Base-by-base conservation (phyloP, 2,888 invertebrate genomes). In the Pseudococcus jackbeardsleyi region DNA sequence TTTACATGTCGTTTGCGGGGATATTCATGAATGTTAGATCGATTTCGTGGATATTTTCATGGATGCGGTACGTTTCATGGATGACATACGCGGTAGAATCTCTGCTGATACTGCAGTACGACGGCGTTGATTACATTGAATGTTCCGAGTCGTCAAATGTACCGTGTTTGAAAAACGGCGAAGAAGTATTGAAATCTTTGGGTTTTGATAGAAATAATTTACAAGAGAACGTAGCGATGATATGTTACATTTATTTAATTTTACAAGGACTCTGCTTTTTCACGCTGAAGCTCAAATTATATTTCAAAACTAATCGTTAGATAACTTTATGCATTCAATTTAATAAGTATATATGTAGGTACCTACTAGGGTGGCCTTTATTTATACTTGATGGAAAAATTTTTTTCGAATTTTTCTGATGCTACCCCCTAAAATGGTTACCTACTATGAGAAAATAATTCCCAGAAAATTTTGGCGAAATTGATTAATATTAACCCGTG, bases 21-120 rank as follows among this genome's bases (percentile, higher is more conserved):
- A 77, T 87, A 72, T 87, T 72, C 48, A 46, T 87, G 22, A 87
- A 46, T 22, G 42, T 87, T 22, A 87, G 77, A 77, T 87, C 87
- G 0, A 48, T 87, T 11, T 48, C 87, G n/a, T 42, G 39, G 59
- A 54, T 77, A 22, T 26, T 87, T 0, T 17, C 17, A 7, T 87
- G 87, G 87, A 17, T 87, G n/a, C 39, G 77, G 46, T 87, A 77
- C 33, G 79, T 87, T 15, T 87, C 87, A 7, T 87, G 77, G 77
- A 42, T 87, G 33, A 87, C 87, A 11, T 87, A 64, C 15, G 72
- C 77, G 11, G 19, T 39, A 22, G 87, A 87, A 77, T 19, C 19
- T 11, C 48, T 87, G 33, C 42, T 87, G 2, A 87, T 87, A 7
- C 17, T 87, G 22, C 87, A 87, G 33, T 11, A 77, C 0, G 11